phyloP scores from a whole-genome alignment of 2,797 vertebrate genomes.

The Muraenolepis orangiensis region DNA sequence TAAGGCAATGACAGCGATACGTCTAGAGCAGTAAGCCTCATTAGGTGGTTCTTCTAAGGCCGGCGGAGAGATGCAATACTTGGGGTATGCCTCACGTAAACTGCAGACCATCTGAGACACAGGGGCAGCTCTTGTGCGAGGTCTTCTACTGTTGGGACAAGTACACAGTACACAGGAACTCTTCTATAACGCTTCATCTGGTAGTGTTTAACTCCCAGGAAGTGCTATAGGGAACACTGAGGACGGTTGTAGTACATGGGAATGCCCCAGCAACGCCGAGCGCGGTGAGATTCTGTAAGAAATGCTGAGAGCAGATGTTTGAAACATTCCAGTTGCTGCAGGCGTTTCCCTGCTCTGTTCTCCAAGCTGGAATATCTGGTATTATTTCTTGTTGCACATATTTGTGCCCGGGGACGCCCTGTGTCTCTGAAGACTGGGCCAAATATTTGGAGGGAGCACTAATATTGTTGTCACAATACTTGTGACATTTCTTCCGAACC shows the following conservation, averaged over 20 bases:
- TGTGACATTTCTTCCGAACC: not conserved
- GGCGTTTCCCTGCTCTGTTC: constrained; percentile 15
- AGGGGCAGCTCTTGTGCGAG: constrained; percentile 36
- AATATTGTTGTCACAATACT: not conserved
- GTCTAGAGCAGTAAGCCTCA: not conserved
- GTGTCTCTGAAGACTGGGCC: not conserved
- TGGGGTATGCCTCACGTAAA: too few relatives aligned
- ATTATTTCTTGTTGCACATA: constrained; percentile 3
- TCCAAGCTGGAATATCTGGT: constrained; percentile 16
- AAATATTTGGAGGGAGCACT: not conserved
- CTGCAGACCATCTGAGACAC: constrained; percentile 22
- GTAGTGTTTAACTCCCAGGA: constrained; percentile 50
- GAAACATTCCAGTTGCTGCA: constrained; percentile 25
- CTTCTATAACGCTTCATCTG: constrained; percentile 55
- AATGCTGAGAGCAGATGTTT: constrained; percentile 62
- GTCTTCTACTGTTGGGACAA: constrained; percentile 28
- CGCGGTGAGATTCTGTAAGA: constrained; percentile 40
- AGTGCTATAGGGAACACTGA: constrained; percentile 35
- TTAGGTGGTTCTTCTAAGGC: not conserved
- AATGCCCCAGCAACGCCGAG: constrained; percentile 38
- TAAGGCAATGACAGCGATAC: not conserved
- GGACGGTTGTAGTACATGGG: constrained; percentile 38
- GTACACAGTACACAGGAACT: constrained; percentile 37
- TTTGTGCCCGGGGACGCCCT: not conserved
- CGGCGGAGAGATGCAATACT: not conserved